Evolutionary conservation across 2,797 vertebrate genomes (phyloP).

Genomic region (Pangasius macronema): DNA sequence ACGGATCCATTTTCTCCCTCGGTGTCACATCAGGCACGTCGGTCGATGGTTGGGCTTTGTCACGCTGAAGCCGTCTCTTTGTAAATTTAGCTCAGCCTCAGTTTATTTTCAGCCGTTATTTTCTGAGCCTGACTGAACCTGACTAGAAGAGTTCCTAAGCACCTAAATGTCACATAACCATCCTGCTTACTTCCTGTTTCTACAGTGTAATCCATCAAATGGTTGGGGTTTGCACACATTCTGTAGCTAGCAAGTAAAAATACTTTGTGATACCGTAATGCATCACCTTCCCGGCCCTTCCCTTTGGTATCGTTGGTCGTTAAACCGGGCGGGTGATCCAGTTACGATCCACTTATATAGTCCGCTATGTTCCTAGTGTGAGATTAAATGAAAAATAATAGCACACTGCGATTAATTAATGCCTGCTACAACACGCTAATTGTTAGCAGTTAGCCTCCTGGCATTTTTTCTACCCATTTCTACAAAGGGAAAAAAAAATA

Average conservation of each 20-base stretch:
- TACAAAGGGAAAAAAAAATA: too few species aligned
- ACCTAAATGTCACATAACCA: background rate
- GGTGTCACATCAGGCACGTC: constrained; percentile 6
- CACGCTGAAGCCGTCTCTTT: background rate
- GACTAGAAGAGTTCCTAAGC: background rate
- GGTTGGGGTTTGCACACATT: background rate
- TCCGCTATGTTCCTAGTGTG: background rate
- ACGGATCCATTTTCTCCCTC: constrained; percentile 20
- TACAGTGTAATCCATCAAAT: background rate
- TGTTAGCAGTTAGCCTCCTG: too few species aligned
- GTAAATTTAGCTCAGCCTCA: constrained; percentile 14
- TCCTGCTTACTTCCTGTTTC: background rate
- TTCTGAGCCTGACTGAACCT: background rate
- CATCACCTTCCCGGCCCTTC: too few species aligned
- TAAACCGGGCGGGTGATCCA: too few species aligned
- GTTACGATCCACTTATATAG: too few species aligned
- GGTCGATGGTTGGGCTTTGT: constrained; percentile 19
- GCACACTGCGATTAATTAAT: background rate
- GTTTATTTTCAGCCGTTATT: background rate
- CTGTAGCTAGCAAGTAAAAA: background rate
- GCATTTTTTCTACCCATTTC: too few species aligned
- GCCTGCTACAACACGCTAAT: too few species aligned
- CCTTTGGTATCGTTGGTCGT: too few species aligned
- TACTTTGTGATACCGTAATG: background rate
- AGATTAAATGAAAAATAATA: background rate